Base-by-base conservation (phyloP, 2,113 vertebrate genomes). In the Sciurus niger region DNA sequence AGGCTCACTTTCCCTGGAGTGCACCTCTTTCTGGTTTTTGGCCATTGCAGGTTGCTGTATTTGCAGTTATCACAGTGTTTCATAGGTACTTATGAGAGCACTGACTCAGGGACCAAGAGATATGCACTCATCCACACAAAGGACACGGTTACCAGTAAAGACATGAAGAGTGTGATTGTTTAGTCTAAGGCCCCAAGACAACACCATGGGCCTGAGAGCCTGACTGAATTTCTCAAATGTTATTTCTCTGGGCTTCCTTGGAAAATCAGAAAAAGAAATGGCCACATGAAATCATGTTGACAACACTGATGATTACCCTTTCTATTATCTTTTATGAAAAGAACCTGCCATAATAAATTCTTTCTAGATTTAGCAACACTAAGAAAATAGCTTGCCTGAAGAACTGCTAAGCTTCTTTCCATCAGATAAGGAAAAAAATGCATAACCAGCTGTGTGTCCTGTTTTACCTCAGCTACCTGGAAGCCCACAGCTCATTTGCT, bases 231-330 rank as follows among this genome's bases (percentile, higher is more conserved):
- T 93, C 93, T 83, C n/a, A 37, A 79, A 86, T 63, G 46, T 34
- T 70, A 46, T 86, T 97, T 94, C 97, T 95, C 95, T 60, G 53
- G 72, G 24, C 51, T 94, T 94, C 82, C 82, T 84, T 48, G 63
- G 24, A 78, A 72, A 25, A 90, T 67, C 30, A 79, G 43, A 76
- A n/a, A 32, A 90, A 96, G 84, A 95, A 93, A 95, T 55, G 65
- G 43, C 20, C 78, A 89, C 1, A 18, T 78, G 76, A 92, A 95
- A 86, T 90, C 82, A 74, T 40, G 25, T 68, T 95, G 70, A 93
- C 0, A 11, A 92, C 74, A 76, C n/a, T 30, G 63, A 55, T 37
- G 51, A 86, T 86, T 58, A 74, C 32, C 14, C 77, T 60, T 37
- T 65, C 92, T 72, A 89, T 40, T 63, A 46, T 84, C 53, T 73